A percentile compares a stretch with the other conserved stretches of the same genome.
These are phyloP conservation scores for Panagrolaimus sp. DNA, from an alignment of 1,140 invertebrate species.

Conservation along the genomic window DNA sequence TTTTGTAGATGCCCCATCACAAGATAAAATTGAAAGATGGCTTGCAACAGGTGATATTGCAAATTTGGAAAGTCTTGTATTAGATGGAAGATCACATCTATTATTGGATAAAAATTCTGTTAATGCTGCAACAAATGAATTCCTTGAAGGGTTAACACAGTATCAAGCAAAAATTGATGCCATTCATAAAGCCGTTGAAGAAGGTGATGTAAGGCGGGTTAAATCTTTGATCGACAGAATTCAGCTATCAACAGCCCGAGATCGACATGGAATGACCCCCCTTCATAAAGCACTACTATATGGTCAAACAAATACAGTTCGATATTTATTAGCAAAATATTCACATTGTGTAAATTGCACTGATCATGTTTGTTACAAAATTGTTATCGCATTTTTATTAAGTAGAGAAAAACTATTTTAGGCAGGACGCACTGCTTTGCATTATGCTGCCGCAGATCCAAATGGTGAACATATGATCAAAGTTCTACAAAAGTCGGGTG, in stretches of 20 bases:
- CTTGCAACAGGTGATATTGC: constrained; percentile 46
- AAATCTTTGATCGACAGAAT: constrained; percentile 78
- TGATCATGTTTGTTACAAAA: constrained; percentile 58
- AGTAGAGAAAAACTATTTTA: constrained; percentile 32
- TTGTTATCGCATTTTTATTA: constrained; percentile 39
- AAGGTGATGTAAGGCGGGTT: constrained; percentile 75
- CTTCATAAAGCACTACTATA: constrained; percentile 80
- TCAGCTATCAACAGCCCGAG: constrained; percentile 78
- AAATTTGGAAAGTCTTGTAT: constrained; percentile 51
- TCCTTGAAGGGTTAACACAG: constrained; percentile 48
- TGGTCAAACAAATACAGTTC: constrained; percentile 58
- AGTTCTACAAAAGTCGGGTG: constrained; percentile 54
- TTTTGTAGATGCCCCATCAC: constrained; percentile 47
- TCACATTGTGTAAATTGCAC: constrained; percentile 69
- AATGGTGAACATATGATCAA: constrained; percentile 59
- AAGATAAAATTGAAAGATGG: constrained; percentile 53
- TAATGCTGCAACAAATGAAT: constrained; percentile 46
- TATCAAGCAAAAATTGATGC: constrained; percentile 73
- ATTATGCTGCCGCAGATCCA: constrained; percentile 56
- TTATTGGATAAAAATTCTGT: constrained; percentile 52
- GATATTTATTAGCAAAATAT: constrained; percentile 71
- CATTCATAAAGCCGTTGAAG: constrained; percentile 75
- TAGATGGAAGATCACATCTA: constrained; percentile 49
- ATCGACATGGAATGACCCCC: constrained; percentile 69
- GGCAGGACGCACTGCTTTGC: constrained; percentile 51